Conservation (phyloP, 2,113 vertebrate species). For the Nicator chloris region DNA sequence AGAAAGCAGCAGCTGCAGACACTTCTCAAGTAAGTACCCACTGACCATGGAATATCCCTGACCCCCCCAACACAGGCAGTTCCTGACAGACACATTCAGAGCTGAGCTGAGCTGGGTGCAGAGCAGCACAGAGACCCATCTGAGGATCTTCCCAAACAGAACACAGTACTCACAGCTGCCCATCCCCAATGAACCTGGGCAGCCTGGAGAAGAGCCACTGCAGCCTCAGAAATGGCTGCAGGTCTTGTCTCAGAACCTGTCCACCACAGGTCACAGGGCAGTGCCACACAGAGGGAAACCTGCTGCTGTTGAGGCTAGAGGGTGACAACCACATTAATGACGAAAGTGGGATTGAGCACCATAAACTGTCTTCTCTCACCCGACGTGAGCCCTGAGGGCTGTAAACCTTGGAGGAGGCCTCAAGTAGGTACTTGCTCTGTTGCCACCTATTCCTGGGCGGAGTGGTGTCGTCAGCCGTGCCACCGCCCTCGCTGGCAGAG, state of each 20-base stretch:
- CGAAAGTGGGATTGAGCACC: neutral
- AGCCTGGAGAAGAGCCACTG: neutral
- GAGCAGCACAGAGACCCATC: neutral
- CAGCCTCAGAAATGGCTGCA: neutral
- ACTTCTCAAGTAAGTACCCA: neutral
- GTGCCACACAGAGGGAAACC: neutral
- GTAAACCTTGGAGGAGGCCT: neutral
- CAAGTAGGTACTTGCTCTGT: neutral
- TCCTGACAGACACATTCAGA: fast-evolving
- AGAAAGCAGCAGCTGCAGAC: neutral
- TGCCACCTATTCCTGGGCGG: neutral
- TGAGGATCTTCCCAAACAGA: neutral
- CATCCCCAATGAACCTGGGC: fast-evolving
- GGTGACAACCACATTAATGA: fast-evolving
- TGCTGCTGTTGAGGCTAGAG: neutral
- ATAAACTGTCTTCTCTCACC: neutral
- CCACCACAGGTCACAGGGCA: fast-evolving
- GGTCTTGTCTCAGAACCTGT: neutral
- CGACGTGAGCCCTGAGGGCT: neutral
- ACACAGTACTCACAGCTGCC: fast-evolving
- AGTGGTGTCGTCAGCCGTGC: neutral
- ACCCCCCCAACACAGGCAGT: neutral
- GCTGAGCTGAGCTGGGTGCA: neutral
- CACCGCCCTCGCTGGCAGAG: neutral
- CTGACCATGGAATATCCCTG: neutral